These are phyloP conservation scores for Silurus lanzhouensis DNA, from an alignment of 2,797 vertebrate genomes.

Conservation along the genomic window DNA sequence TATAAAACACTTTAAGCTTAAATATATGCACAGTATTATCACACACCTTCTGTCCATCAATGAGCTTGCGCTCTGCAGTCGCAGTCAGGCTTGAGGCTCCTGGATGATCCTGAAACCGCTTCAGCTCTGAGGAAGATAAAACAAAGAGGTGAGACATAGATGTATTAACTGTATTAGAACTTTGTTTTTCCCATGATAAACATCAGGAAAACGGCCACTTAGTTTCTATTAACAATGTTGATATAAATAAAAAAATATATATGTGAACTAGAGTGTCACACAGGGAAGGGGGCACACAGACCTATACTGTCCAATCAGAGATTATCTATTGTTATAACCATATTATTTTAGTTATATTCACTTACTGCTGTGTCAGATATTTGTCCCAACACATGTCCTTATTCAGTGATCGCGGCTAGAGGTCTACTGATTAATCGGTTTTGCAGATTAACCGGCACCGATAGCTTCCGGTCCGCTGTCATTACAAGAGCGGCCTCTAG, in stretches of 20 bases:
- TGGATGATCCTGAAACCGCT: slow-evolving; percentile 77
- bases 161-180: neutral
- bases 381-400: neutral
- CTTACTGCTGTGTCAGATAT: no score
- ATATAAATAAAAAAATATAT: neutral
- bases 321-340: no score
- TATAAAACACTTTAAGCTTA: neutral
- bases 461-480: no score
- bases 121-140: slow-evolving; percentile 74
- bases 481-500: no score
- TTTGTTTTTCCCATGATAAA: neutral
- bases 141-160: neutral
- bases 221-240: neutral
- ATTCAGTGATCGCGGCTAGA: neutral
- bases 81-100: slow-evolving; percentile 72
- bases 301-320: neutral
- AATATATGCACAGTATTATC: neutral
- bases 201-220: neutral
- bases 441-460: no score
- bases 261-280: neutral
- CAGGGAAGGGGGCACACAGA: no score
- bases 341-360: neutral
- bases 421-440: no score
- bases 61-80: slow-evolving; percentile 87
- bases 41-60: slow-evolving; percentile 89